These are phyloP conservation scores for Thamnaconus septentrionalis DNA, from an alignment of 2,113 vertebrate genomes.

Conservation along the genomic window DNA sequence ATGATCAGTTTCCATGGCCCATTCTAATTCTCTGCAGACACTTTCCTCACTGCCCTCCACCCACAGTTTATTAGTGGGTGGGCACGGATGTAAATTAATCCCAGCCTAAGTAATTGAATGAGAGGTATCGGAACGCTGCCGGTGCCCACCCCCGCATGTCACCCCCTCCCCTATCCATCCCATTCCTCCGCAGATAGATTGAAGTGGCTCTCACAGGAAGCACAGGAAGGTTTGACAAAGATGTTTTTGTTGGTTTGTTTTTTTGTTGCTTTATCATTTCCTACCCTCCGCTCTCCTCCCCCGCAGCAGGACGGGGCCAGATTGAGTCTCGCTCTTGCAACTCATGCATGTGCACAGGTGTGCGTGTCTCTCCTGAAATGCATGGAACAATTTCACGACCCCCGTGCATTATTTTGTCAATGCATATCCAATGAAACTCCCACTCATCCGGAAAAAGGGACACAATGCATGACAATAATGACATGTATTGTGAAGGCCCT, in stretches of 20 bases:
- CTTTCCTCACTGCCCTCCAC: neutral
- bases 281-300: no score
- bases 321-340: no score
- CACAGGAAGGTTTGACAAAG: slow-evolving; percentile 21
- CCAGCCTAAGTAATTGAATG: slow-evolving; percentile 62
- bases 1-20: slow-evolving; percentile 30
- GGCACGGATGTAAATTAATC: slow-evolving; percentile 48
- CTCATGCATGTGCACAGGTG: slow-evolving; percentile 10
- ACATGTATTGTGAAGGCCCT: no score
- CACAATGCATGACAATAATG: no score
- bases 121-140: slow-evolving; percentile 22
- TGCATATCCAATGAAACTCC: no score
- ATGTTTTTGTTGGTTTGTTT: no score
- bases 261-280: slow-evolving; percentile 30
- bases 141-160: neutral
- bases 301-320: no score
- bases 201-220: slow-evolving; percentile 36
- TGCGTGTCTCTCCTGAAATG: no score
- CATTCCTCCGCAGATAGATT: slow-evolving; percentile 24
- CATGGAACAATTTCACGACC: no score
- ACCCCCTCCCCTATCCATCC: no score
- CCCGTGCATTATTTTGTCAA: no score
- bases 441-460: no score
- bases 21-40: slow-evolving; percentile 25
- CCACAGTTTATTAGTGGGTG: slow-evolving; percentile 45